A percentile compares a stretch with the other conserved stretches of the same genome.
Conservation (phyloP, 2,888 invertebrate genomes). For the Rotaria sp. region DNA sequence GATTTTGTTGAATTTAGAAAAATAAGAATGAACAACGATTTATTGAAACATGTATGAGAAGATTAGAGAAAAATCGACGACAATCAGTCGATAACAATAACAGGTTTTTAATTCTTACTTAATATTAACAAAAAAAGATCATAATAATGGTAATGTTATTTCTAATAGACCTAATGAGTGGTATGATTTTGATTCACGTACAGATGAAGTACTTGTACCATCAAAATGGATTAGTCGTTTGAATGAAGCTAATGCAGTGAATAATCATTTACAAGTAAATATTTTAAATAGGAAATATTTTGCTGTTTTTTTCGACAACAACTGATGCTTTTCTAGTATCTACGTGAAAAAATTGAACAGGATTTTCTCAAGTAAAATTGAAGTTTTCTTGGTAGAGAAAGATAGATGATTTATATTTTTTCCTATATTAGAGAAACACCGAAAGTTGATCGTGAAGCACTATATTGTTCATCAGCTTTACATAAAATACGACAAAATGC, state of each 20-base stretch:
- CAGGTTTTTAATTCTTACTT: neutral
- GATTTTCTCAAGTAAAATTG: neutral
- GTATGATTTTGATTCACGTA: neutral
- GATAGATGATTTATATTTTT: neutral
- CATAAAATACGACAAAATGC: neutral
- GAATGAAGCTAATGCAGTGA: neutral
- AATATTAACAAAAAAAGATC: neutral
- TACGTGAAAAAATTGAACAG: neutral
- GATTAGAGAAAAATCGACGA: neutral
- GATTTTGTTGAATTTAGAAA: neutral
- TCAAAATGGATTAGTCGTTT: slow-evolving; percentile 11
- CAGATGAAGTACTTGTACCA: slow-evolving; percentile 9
- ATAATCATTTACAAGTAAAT: neutral
- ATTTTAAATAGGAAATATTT: neutral
- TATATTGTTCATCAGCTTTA: neutral
- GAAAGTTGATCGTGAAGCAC: neutral
- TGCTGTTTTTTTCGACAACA: neutral
- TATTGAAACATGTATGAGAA: neutral
- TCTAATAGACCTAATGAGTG: neutral
- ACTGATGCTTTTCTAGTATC: neutral
- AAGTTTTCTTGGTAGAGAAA: too few relatives aligned
- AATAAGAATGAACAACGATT: neutral
- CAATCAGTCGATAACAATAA: neutral
- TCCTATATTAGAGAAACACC: neutral
- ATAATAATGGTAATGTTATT: too few relatives aligned